Conservation (phyloP, 1,140 invertebrate genomes). For the Drosophila tristis region DNA sequence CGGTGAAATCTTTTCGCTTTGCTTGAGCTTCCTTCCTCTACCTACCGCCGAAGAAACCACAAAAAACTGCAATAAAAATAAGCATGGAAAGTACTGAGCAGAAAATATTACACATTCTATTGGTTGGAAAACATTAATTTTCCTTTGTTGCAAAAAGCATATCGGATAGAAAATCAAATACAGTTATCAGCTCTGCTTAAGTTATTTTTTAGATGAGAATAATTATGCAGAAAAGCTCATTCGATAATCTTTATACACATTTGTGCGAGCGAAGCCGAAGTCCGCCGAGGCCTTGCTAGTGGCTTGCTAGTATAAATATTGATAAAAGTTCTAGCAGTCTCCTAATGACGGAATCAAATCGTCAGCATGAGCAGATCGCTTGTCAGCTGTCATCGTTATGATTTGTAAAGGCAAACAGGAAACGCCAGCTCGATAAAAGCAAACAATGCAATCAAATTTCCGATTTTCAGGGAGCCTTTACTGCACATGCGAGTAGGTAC, state of each 20-base stretch:
- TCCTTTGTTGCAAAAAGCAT: not conserved
- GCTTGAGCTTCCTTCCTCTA: constrained; percentile 50
- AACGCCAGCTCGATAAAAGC: constrained; percentile 36
- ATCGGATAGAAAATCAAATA: not conserved
- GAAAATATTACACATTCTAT: constrained; percentile 22
- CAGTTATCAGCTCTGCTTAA: no score
- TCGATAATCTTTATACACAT: no score
- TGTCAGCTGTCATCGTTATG: no score
- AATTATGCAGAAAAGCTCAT: no score
- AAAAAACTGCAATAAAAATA: constrained; percentile 29
- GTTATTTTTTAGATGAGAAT: no score
- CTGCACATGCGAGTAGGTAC: constrained; percentile 5
- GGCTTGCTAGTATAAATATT: no score
- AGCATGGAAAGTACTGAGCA: constrained; percentile 13
- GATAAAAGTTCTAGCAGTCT: no score
- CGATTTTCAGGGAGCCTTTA: constrained; percentile 15
- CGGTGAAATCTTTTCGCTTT: constrained; percentile 73
- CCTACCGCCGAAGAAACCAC: constrained; percentile 27
- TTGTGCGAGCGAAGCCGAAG: no score
- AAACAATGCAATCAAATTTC: constrained; percentile 30
- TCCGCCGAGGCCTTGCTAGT: no score
- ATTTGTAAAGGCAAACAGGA: constrained; percentile 9
- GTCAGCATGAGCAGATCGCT: no score
- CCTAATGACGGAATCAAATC: no score
- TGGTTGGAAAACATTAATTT: not conserved